Base-by-base conservation (phyloP, 2,888 invertebrate species). In the Colostygia pectinataria region DNA sequence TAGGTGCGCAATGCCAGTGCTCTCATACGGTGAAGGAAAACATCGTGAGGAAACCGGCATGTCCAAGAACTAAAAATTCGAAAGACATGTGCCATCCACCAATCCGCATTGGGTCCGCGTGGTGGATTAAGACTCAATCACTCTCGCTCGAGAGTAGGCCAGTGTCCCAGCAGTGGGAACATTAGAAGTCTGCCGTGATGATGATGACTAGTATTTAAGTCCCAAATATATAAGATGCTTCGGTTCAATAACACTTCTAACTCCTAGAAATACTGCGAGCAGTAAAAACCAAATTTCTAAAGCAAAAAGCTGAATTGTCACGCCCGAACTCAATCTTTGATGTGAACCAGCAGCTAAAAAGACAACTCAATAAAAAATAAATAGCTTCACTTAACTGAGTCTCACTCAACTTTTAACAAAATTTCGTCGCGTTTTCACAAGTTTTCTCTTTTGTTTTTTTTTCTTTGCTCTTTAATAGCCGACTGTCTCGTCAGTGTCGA, bases 351-450 rank as follows among this genome's bases (percentile, higher is more conserved):
- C 8, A 28, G 15, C 38, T 33, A 43, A 49, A 28, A 24, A 37
- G 42, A 43, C 29, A 43, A 37, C 52, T 63, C 52, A 58, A 59
- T 59, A 55, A 50, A 49, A 53, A 63, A 59, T 61, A 61, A 63
- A 51, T 51, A 58, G 36, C 38, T 52, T 55, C 48, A 58, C 55
- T 58, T 56, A 53, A 53, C 42, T 27, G 36, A 50, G 43, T 49
- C 40, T 37, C 52, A 51, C 55, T 57, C 43, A 33, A 52, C 52
- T 55, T 59, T 57, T 61, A 65, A 66, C 65, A 55, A 61, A 65
- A 56, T 67, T 63, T 61, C 53, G 58, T 57, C 61, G 59, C 55
- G 41, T 68, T 69, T 65, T 65, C 55, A 55, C 55, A 57, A 55
- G 50, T 59, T 59, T 44, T 53, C 58, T 61, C 61, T 64, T 61